Evolutionary conservation across 2,113 vertebrate genomes (phyloP).

Genomic region (Pseudorasbora parva): DNA sequence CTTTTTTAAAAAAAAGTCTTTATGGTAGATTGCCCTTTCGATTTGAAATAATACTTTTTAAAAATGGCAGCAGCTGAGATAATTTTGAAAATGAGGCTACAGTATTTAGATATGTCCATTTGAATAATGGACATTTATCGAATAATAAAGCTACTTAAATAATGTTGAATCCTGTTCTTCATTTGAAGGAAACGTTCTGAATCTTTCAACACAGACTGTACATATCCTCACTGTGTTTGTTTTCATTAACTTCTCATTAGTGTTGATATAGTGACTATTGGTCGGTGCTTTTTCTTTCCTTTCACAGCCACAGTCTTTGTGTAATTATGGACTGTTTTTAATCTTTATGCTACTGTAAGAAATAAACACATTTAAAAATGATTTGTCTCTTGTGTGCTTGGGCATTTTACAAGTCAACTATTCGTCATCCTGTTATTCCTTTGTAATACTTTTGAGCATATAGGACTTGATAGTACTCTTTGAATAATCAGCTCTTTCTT

Average conservation of each 20-base stretch:
- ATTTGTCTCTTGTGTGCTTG: neutral
- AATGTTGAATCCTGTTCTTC: neutral
- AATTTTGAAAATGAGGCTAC: neutral
- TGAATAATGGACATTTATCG: too few relatives aligned
- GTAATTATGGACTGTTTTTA: conserved; percentile 72
- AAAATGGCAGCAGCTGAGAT: neutral
- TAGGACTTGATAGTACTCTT: too few relatives aligned
- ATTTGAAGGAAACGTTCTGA: neutral
- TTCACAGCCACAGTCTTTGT: conserved; percentile 59
- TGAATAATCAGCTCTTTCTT: too few relatives aligned
- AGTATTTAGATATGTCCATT: neutral
- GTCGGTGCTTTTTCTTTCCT: conserved; percentile 56
- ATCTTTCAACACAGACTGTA: conserved; percentile 46
- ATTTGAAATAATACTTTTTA: neutral
- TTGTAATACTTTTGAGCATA: too few relatives aligned
- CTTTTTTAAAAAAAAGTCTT: neutral
- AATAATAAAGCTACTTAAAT: neutral
- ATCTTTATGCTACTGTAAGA: conserved; percentile 72
- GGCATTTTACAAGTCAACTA: neutral
- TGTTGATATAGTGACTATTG: conserved; percentile 51
- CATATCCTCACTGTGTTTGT: conserved; percentile 52
- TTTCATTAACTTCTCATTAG: conserved; percentile 30
- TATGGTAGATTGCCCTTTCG: neutral
- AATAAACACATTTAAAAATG: conserved; percentile 70
- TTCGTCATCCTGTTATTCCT: too few relatives aligned